Conservation (phyloP, 2,113 vertebrate species). For the Xiphophorus couchianus region DNA sequence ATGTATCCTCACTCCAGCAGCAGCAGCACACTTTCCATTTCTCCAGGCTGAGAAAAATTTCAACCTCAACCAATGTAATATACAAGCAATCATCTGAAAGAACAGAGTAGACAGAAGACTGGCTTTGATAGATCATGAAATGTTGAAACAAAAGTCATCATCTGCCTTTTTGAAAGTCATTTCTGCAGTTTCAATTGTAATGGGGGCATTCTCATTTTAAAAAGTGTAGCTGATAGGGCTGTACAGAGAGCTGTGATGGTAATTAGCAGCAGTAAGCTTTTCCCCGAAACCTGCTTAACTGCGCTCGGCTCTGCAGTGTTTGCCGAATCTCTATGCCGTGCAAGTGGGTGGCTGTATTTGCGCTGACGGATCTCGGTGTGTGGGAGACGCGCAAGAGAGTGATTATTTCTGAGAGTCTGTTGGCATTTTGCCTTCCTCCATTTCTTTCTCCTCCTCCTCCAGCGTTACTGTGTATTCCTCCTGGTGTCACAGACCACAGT, state of each 20-base stretch:
- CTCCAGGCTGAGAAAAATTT: not conserved
- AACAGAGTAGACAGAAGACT: not conserved
- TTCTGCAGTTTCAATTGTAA: not conserved
- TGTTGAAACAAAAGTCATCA: not conserved
- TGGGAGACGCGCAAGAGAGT: conserved; percentile 39
- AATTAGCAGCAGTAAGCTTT: conserved; percentile 17
- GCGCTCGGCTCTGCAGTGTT: conserved; percentile 20
- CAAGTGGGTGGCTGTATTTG: conserved; percentile 46
- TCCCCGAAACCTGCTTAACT: conserved; percentile 12
- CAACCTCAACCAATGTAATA: not conserved
- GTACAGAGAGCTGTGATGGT: not conserved
- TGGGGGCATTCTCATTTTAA: conserved; percentile 10
- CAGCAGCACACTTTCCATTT: not conserved
- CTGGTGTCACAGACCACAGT: conserved; percentile 26
- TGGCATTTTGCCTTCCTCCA: conserved; percentile 39
- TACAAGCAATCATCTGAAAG: not conserved
- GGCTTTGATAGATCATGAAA: not conserved
- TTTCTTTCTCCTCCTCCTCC: conserved; percentile 13
- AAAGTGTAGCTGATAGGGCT: conserved; percentile 13
- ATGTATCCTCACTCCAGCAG: not conserved
- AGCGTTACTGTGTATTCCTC: conserved; percentile 22
- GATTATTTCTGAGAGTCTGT: conserved; percentile 60
- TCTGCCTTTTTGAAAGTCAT: not conserved
- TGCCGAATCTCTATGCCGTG: conserved; percentile 17
- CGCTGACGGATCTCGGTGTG: conserved; percentile 45